phyloP scores from a whole-genome alignment of 37 sponge, comb jelly and placozoan species.

The Amphimedon queenslandica region DNA sequence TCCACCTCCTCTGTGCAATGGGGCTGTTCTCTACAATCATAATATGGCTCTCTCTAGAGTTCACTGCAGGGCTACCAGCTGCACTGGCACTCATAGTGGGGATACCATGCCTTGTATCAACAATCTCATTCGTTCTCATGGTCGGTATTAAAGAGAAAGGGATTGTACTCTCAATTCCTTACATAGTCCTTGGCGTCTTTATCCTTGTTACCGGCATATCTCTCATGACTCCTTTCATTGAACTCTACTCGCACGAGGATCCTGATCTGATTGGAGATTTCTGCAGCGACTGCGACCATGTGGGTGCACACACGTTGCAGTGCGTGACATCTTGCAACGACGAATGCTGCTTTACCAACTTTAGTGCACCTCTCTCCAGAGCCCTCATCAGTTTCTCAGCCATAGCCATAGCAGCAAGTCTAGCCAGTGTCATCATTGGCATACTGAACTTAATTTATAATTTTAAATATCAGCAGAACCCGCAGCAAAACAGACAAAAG shows the following conservation, averaged over 20 bases:
- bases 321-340: slow-evolving; percentile 43
- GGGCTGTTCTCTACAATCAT: slow-evolving; percentile 45
- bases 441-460: not conserved
- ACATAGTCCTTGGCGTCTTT: slow-evolving; percentile 5
- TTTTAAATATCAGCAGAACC: no score
- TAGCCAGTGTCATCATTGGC: slow-evolving; percentile 4
- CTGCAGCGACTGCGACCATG: slow-evolving; percentile 27
- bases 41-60: slow-evolving; percentile 52
- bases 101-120: slow-evolving; percentile 21
- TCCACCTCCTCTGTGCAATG: slow-evolving; percentile 46
- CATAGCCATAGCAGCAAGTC: slow-evolving; percentile 8
- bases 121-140: slow-evolving; percentile 27
- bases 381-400: slow-evolving; percentile 18
- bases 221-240: slow-evolving; percentile 22
- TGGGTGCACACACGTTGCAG: slow-evolving; percentile 8
- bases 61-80: slow-evolving; percentile 20
- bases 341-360: slow-evolving; percentile 60
- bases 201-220: slow-evolving; percentile 22
- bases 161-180: slow-evolving; percentile 2
- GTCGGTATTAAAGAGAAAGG: slow-evolving; percentile 9
- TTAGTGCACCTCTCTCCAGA: slow-evolving; percentile 34
- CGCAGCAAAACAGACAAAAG: no score
- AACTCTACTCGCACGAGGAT: not conserved
- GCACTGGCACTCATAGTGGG: slow-evolving; percentile 43
- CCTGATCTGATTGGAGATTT: slow-evolving; percentile 7